Percentiles rank a stretch among this genome's conserved stretches.
Evolutionary conservation across 2,113 vertebrate genomes (phyloP).

Genomic region (Rhinopomastus cyanomelas): DNA sequence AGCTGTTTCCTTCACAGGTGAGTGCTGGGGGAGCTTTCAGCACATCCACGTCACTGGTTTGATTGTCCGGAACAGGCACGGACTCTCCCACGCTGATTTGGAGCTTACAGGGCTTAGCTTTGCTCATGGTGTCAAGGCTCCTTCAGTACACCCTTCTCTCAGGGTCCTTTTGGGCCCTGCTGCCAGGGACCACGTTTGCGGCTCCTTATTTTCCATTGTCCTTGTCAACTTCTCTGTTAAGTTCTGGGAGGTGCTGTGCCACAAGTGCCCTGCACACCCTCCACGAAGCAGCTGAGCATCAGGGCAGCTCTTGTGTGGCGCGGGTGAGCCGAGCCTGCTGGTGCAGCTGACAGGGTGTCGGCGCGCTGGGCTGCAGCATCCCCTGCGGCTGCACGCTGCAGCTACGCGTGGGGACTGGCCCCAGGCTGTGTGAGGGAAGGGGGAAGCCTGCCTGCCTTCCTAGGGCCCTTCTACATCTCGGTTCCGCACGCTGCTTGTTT

Average conservation of each 20-base stretch:
- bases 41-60: not conserved
- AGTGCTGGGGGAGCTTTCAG: not conserved
- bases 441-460: not conserved
- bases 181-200: not conserved
- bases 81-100: not conserved
- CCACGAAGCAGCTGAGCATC: not conserved
- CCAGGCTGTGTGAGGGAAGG: not conserved
- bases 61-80: not conserved
- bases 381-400: not conserved
- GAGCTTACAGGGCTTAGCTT: not conserved
- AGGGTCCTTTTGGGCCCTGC: not conserved
- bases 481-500: not conserved
- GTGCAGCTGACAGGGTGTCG: rapidly evolving
- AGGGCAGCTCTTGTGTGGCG: rapidly evolving
- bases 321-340: not conserved
- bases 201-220: not conserved
- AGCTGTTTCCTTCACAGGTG: not conserved
- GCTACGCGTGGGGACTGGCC: not conserved
- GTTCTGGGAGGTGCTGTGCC: not conserved
- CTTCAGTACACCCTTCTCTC: not conserved
- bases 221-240: not conserved
- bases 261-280: not conserved
- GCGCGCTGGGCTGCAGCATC: not conserved
- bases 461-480: not conserved
- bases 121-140: not conserved